These are phyloP conservation scores for Mormyrops boulengeri DNA, from an alignment of 2,797 vertebrate species.

Conservation along the genomic window DNA sequence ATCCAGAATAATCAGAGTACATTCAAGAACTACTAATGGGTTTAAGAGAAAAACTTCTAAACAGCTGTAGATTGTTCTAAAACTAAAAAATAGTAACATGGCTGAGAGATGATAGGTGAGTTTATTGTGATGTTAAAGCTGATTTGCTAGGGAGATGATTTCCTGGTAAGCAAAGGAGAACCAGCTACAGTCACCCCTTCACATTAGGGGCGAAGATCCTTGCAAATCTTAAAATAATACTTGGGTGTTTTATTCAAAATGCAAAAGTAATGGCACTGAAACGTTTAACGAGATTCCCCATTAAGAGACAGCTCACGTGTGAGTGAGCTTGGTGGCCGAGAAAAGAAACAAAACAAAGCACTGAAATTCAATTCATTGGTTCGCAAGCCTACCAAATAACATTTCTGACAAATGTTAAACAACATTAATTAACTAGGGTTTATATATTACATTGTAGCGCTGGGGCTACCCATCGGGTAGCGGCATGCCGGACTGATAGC, in stretches of 20 bases:
- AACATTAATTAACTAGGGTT: neutral
- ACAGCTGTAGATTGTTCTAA: neutral
- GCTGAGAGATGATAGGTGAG: neutral
- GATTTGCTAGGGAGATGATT: neutral
- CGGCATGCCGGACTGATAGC: neutral
- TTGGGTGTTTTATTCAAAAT: neutral
- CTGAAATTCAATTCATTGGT: no score
- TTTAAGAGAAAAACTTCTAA: neutral
- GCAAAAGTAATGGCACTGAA: neutral
- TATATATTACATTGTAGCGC: neutral
- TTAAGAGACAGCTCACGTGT: neutral
- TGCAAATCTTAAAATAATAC: neutral
- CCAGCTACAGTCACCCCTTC: neutral
- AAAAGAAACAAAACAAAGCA: neutral
- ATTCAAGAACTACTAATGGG: neutral
- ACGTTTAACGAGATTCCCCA: neutral
- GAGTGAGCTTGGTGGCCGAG: neutral
- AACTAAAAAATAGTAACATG: neutral
- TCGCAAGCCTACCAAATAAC: no score
- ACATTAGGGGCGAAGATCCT: neutral
- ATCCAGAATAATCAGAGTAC: neutral
- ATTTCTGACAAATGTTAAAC: neutral
- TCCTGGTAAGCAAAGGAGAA: neutral
- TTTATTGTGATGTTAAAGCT: neutral
- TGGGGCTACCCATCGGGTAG: neutral